Evolutionary conservation across 2,888 invertebrate species (phyloP).

Genomic region (Elmis aenea): DNA sequence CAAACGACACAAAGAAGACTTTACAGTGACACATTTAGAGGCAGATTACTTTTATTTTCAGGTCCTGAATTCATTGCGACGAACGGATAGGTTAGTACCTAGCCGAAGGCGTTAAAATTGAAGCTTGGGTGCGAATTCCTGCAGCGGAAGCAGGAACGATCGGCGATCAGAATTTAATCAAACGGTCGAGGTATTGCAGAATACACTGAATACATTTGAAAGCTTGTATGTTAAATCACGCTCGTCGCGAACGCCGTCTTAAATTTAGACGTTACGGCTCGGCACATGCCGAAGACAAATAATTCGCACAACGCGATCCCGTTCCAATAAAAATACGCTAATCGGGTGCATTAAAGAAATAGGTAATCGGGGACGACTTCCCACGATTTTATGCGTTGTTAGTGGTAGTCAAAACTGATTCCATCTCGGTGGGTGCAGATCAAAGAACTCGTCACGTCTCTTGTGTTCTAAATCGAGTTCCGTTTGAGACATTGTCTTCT

Average conservation of each 20-base stretch:
- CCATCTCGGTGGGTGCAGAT: constrained; percentile 18
- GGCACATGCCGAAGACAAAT: too few relatives aligned
- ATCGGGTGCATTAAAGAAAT: too few relatives aligned
- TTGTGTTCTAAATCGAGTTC: constrained; percentile 18
- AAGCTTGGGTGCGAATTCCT: constrained; percentile 34
- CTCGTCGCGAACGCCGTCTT: constrained; percentile 33
- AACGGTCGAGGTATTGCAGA: constrained; percentile 40
- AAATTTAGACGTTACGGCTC: too few relatives aligned
- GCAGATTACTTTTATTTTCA: constrained; percentile 49
- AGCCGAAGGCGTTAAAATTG: constrained; percentile 28
- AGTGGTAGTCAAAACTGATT: constrained; percentile 15
- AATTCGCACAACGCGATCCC: too few relatives aligned
- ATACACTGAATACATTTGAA: constrained; percentile 34
- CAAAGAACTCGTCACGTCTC: constrained; percentile 25
- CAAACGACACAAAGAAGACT: constrained; percentile 48
- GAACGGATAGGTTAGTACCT: constrained; percentile 30
- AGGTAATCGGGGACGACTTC: too few relatives aligned
- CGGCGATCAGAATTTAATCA: constrained; percentile 46
- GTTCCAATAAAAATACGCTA: too few relatives aligned
- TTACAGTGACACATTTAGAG: constrained; percentile 49
- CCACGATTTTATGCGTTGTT: constrained; percentile 20
- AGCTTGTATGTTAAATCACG: constrained; percentile 36
- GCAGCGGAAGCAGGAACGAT: constrained; percentile 28
- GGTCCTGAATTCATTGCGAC: constrained; percentile 32
- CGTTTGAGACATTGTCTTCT: constrained; percentile 21